Percentiles rank a stretch among this genome's conserved stretches.
phyloP scores from a whole-genome alignment of 2,797 vertebrate species.

The Sebastes matsubarae region DNA sequence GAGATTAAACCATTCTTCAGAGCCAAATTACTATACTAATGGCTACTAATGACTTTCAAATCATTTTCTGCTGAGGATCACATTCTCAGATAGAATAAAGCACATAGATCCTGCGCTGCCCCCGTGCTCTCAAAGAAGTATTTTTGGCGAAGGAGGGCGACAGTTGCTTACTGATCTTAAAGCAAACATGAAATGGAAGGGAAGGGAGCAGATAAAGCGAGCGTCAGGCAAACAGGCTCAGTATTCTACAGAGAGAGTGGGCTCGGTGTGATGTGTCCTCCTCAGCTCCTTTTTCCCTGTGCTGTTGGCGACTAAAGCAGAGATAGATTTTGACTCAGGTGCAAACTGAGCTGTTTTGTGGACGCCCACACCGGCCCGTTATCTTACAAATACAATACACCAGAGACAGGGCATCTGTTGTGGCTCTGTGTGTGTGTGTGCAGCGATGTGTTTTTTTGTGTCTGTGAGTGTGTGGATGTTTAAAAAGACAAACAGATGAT shows the following conservation, averaged over 20 bases:
- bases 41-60: conserved; percentile 1
- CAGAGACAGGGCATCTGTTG: conserved; percentile 78
- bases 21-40: conserved; percentile 18
- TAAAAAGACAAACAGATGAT: conserved; percentile 49
- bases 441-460: conserved; percentile 29
- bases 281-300: conserved; percentile 64
- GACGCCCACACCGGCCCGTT: conserved; percentile 73
- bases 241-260: conserved; percentile 66
- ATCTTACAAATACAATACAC: conserved; percentile 79
- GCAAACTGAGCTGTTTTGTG: conserved; percentile 79
- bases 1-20: conserved; percentile 12
- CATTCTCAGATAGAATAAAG: conserved; percentile 2
- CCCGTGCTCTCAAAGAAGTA: conserved; percentile 22
- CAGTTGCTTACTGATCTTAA: conserved; percentile 68
- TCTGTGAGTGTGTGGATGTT: conserved; percentile 28
- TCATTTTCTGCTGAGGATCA: conserved; percentile 29
- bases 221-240: conserved; percentile 55
- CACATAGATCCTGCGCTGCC: conserved; percentile 9
- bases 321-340: conserved; percentile 81
- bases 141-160: conserved; percentile 47
- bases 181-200: conserved; percentile 61
- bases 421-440: conserved; percentile 28
- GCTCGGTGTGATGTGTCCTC: conserved; percentile 66
- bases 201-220: conserved; percentile 54
- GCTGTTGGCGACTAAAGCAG: conserved; percentile 67